Evolutionary conservation across 2,888 invertebrate species (phyloP).

Genomic region (Leucophenga maculata): DNA sequence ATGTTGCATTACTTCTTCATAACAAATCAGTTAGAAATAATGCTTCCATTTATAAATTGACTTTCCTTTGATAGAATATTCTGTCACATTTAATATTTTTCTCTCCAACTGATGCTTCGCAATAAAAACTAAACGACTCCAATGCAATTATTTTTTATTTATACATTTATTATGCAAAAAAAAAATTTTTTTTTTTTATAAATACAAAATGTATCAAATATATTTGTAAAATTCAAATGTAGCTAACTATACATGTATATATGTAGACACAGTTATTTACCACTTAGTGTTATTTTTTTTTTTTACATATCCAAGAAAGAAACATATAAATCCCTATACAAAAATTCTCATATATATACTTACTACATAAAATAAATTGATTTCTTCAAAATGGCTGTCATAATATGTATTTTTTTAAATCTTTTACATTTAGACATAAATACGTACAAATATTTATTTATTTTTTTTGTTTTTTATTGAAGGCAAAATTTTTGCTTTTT

Average conservation of each 20-base stretch:
- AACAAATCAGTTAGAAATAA: too few species aligned
- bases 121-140: too few species aligned
- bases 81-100: too few species aligned
- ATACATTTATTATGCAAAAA: constrained; percentile 19
- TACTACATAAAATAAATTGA: background rate
- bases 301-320: too few species aligned
- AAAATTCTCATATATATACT: background rate
- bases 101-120: too few species aligned
- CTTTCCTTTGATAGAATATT: too few species aligned
- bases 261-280: background rate
- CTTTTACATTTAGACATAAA: too few species aligned
- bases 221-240: constrained; percentile 7
- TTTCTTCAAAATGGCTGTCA: constrained; percentile 1
- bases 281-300: too few species aligned
- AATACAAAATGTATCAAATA: constrained; percentile 20
- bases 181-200: background rate
- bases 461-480: background rate
- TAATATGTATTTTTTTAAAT: too few species aligned
- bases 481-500: constrained; percentile 14
- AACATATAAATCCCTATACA: background rate
- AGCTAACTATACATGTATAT: constrained; percentile 12
- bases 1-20: too few species aligned
- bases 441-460: background rate
- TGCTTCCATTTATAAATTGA: too few species aligned
- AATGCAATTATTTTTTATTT: background rate